These are phyloP conservation scores for Nysson spinosus DNA, from an alignment of 2,888 invertebrate species.

Conservation along the genomic window DNA sequence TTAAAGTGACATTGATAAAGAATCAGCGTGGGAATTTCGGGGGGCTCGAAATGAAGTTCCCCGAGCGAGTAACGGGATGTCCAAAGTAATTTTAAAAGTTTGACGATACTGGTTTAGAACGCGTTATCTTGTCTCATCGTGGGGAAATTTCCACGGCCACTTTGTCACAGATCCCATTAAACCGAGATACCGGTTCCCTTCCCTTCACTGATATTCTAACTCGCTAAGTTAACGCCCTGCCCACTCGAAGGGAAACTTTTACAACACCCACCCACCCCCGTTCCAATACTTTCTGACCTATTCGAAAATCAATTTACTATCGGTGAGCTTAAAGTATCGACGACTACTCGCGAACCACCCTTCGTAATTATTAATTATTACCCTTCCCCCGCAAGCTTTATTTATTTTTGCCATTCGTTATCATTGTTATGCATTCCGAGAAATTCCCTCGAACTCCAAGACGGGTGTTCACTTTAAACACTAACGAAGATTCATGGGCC, in stretches of 20 bases:
- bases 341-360: no score
- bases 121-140: constrained; percentile 52
- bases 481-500: no score
- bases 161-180: constrained; percentile 51
- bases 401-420: no score
- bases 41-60: constrained; percentile 38
- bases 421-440: no score
- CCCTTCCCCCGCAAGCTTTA: no score
- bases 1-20: background rate
- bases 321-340: no score
- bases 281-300: constrained; percentile 20
- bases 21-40: constrained; percentile 19
- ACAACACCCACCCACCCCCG: no score
- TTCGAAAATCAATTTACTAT: constrained; percentile 26
- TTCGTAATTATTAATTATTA: no score
- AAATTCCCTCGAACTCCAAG: no score
- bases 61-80: background rate
- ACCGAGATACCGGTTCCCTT: constrained; percentile 50
- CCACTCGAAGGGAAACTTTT: constrained; percentile 32
- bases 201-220: constrained; percentile 44
- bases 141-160: constrained; percentile 43
- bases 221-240: constrained; percentile 37
- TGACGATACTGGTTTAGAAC: constrained; percentile 6
- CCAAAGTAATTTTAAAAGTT: constrained; percentile 43
- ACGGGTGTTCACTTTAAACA: no score